Percentiles rank a stretch among this genome's conserved stretches.
Evolutionary conservation across 2,797 vertebrate genomes (phyloP).

Genomic region (Dendrocincla fuliginosa): DNA sequence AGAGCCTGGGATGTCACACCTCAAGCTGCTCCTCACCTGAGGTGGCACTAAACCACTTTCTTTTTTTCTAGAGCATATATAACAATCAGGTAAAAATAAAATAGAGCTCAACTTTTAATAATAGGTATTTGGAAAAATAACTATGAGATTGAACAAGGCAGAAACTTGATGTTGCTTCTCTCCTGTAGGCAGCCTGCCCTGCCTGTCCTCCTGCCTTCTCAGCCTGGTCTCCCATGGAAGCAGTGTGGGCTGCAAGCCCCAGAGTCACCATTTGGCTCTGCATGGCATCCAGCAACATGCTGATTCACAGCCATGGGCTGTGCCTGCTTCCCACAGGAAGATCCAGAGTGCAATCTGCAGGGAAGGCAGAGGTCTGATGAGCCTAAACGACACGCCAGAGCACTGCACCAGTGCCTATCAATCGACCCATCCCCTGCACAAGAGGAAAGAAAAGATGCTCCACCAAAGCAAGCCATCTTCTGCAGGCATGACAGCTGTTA

Average conservation of each 20-base stretch:
- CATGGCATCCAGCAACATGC: not conserved
- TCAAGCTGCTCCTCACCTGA: not conserved
- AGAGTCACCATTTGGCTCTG: not conserved
- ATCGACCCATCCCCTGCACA: not conserved
- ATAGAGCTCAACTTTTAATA: not conserved
- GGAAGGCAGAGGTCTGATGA: not conserved
- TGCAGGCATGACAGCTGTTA: not conserved
- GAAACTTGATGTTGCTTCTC: not conserved
- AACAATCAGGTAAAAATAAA: not conserved
- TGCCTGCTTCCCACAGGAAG: not conserved
- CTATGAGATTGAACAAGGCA: not conserved
- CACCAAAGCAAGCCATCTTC: not conserved
- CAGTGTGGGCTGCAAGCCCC: not conserved
- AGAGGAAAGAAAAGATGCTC: not conserved
- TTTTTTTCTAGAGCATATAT: not conserved
- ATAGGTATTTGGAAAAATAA: not conserved
- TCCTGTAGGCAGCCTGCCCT: not conserved
- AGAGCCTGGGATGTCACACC: not conserved
- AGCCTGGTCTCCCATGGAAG: not conserved
- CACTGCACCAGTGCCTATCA: accelerated
- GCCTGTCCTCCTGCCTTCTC: not conserved
- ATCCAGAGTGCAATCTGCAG: not conserved
- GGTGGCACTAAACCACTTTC: not conserved
- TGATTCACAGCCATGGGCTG: not conserved
- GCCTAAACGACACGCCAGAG: not conserved